These are phyloP conservation scores for Pteropus alecto DNA, from an alignment of 2,113 vertebrate species.

Conservation along the genomic window DNA sequence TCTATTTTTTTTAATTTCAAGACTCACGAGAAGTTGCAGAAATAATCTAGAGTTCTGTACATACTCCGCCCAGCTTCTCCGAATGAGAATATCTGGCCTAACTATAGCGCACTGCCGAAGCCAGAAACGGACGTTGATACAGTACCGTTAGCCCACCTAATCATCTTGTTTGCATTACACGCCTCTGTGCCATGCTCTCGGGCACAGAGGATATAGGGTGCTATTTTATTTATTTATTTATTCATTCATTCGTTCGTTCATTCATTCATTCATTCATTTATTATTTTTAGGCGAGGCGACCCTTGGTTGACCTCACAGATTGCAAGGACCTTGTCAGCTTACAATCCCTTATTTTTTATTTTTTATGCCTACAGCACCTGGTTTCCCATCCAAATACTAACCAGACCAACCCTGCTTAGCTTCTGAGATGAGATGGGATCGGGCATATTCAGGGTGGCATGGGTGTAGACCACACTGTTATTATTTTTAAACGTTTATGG, in stretches of 20 bases:
- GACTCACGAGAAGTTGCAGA: not conserved
- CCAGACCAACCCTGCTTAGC: no score
- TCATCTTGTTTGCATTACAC: not conserved
- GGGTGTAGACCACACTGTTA: not conserved
- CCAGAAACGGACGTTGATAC: not conserved
- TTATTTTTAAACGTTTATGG: not conserved
- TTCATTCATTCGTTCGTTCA: no score
- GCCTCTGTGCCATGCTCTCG: not conserved
- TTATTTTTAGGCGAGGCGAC: no score
- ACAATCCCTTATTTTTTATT: no score
- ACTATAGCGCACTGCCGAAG: not conserved
- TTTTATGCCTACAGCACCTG: no score
- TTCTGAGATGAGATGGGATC: no score
- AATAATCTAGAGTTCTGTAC: not conserved
- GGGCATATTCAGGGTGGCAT: no score
- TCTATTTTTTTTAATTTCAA: not conserved
- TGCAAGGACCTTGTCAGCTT: no score
- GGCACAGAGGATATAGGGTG: not conserved
- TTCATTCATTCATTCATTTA: no score
- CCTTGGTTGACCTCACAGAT: no score
- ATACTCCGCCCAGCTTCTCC: not conserved
- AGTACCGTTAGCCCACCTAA: not conserved
- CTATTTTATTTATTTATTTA: no score
- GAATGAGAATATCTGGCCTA: not conserved
- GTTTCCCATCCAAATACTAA: no score